A percentile compares a stretch with the other conserved stretches of the same genome.
These are phyloP conservation scores for Dicentrarchus labrax DNA, from an alignment of 2,113 vertebrate species.

Conservation along the genomic window DNA sequence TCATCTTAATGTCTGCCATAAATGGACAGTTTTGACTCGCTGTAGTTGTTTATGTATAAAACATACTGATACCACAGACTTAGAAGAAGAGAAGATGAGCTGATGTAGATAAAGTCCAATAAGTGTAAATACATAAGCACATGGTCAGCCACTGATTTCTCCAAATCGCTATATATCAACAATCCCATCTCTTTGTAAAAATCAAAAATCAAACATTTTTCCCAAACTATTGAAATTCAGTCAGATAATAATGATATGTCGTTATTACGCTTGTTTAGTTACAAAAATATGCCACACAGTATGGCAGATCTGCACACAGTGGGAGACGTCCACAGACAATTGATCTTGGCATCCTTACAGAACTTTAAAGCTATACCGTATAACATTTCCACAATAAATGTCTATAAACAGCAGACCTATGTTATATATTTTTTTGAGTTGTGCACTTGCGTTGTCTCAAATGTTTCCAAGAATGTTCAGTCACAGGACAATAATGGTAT, in stretches of 20 bases:
- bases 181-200: no score
- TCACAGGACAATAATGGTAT: no score
- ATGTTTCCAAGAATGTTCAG: no score
- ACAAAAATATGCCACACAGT: background rate
- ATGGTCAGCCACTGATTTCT: no score
- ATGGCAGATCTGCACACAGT: background rate
- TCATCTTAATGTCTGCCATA: background rate
- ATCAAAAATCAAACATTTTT: background rate
- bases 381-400: no score
- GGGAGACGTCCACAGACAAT: slow-evolving; percentile 6
- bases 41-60: background rate
- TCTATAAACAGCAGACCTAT: no score
- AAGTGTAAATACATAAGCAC: no score
- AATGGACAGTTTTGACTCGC: background rate
- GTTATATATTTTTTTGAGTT: no score
- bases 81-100: background rate
- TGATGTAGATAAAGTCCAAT: background rate
- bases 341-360: slow-evolving; percentile 11
- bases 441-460: no score
- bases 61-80: background rate
- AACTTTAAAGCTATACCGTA: background rate
- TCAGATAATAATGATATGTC: background rate
- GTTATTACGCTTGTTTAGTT: background rate
- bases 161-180: no score
- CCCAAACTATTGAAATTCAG: background rate